Base-by-base conservation (phyloP, 1,140 invertebrate species). In the Cylas formicarius region DNA sequence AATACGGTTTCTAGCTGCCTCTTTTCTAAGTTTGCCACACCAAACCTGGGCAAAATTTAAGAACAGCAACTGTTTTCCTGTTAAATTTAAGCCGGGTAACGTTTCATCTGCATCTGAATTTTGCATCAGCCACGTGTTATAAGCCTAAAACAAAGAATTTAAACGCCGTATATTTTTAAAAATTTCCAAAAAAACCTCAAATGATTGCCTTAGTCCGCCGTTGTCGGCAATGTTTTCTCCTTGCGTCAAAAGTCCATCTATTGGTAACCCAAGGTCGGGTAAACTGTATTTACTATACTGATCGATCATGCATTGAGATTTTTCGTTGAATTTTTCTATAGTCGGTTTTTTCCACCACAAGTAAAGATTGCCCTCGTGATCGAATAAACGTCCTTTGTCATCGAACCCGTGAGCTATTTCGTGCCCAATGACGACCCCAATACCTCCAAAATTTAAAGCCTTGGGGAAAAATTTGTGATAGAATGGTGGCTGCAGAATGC, bases 221-320 rank as follows among this genome's bases (percentile, higher is more conserved):
- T 91, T 91, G 57, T 91, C 89, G 4, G 87, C 88, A 43, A 91
- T 91, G 63, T 91, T 91, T 67, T 91, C 88, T 2, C 85, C 84
- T 53, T 84, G 72, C 0, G 73, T 76, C 43, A 70, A 71, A 1
- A 66, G 39, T 3, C 82, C 82, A 58, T 85, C 78, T 23, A 85
- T 69, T 38, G 69, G 65, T 53, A 74, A 68, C 22, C 68, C 67
- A 11, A 79, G 68, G 55, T 78, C 76, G 17, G 71, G 62, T 7
- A 81, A 65, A 6, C 66, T 68, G 50, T 80, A 88, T 20, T 61
- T 68, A 32, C 75, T 76, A 58, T 89, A 89, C 55, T 90, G 86
- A 60, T 87, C 80, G 34, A 92, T 82, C 11, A 92, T 82, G 66
- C 89, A 92, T 57, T 82, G 74, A 7, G 86, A 76, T 44, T 80